Percentiles rank a stretch among this genome's conserved stretches.
Conservation (phyloP, 2,888 invertebrate species). For the Cheilosia impressa region DNA sequence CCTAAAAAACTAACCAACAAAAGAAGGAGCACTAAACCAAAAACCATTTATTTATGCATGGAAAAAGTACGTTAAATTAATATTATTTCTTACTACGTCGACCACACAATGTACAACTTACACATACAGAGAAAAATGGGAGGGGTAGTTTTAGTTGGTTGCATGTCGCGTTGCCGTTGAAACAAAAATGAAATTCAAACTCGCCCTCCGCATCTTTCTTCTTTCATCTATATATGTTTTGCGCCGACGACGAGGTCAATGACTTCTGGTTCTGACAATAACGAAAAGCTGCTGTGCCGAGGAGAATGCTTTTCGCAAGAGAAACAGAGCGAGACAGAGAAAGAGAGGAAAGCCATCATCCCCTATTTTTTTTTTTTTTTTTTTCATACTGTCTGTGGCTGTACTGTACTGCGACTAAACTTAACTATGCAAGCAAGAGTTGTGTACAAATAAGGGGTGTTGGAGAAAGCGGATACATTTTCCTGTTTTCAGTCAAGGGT, state of each 20-base stretch:
- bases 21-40: too few species aligned
- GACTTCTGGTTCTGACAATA: conserved; percentile 33
- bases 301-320: conserved; percentile 33
- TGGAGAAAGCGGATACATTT: conserved; percentile 51
- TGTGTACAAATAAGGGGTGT: conserved; percentile 24
- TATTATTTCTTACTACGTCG: conserved; percentile 10
- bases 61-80: conserved; percentile 22
- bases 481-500: conserved; percentile 66
- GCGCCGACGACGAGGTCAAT: conserved; percentile 62
- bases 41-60: background rate
- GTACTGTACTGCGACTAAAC: too few species aligned
- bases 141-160: conserved; percentile 20
- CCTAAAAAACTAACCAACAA: too few species aligned
- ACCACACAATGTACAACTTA: background rate
- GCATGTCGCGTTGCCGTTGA: conserved; percentile 38
- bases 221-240: conserved; percentile 7
- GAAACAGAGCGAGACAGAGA: conserved; percentile 56
- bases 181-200: conserved; percentile 50
- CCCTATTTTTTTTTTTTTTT: background rate
- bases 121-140: background rate
- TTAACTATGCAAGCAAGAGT: background rate
- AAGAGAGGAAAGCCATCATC: conserved; percentile 43
- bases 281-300: conserved; percentile 40
- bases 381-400: too few species aligned
- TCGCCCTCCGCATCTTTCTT: conserved; percentile 45